Conservation (phyloP, 1,140 invertebrate species). For the Orchestia grillus region DNA sequence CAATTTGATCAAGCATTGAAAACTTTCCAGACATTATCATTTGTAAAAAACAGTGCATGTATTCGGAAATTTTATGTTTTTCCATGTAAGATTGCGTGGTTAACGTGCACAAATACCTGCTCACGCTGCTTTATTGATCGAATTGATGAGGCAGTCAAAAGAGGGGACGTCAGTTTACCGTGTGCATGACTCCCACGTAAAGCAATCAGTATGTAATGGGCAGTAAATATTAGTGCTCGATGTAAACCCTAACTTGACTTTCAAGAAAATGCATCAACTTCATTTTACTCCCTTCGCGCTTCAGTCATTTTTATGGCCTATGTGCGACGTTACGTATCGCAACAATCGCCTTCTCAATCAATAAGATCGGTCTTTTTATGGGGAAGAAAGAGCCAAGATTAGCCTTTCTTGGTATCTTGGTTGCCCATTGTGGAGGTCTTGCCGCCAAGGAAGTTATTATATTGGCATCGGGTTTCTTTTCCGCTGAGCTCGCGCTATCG, state of each 20-base stretch:
- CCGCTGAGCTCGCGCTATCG: background rate
- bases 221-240: background rate
- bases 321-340: background rate
- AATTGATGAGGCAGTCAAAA: background rate
- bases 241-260: background rate
- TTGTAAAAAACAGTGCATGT: background rate
- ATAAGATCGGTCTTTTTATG: slow-evolving; percentile 16
- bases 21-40: background rate
- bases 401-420: slow-evolving; percentile 1
- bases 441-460: slow-evolving; percentile 33
- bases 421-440: background rate
- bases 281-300: background rate
- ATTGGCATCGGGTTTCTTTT: slow-evolving; percentile 33
- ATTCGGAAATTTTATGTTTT: background rate
- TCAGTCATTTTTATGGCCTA: background rate
- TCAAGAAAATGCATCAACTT: background rate
- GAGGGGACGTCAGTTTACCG: background rate
- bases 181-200: background rate
- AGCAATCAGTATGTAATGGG: background rate
- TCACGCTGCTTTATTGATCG: background rate
- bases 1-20: background rate
- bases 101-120: background rate
- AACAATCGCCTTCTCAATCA: background rate
- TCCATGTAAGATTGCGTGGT: background rate
- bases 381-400: background rate